phyloP scores from a whole-genome alignment of 1,140 invertebrate species.

The Ridgeia piscesae region DNA sequence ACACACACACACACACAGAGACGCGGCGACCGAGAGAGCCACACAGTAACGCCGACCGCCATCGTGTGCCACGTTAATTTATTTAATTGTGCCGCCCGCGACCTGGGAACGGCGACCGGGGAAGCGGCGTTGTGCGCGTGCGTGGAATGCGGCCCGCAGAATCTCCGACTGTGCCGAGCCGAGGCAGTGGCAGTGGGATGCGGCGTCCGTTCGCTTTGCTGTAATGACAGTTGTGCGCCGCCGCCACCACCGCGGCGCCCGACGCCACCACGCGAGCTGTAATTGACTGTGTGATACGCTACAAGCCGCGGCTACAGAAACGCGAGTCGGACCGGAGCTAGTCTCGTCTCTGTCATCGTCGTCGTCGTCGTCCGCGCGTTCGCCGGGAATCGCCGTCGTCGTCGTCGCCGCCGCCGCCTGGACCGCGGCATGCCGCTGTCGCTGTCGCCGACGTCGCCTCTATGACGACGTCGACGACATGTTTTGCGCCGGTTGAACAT shows the following conservation, averaged over 20 bases:
- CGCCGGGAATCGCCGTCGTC: not conserved
- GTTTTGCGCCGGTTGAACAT: not conserved
- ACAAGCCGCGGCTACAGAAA: not conserved
- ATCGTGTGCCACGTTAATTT: not conserved
- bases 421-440: not conserved
- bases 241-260: no score
- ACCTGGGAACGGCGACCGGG: not conserved
- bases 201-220: not conserved
- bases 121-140: not conserved
- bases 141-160: not conserved
- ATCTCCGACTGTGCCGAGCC: not conserved
- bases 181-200: not conserved
- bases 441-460: not conserved
- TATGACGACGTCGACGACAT: conserved; percentile 3
- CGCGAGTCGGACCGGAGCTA: not conserved
- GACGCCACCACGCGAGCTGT: not conserved
- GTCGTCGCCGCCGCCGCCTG: not conserved
- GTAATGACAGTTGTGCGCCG: not conserved
- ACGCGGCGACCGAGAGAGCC: not conserved
- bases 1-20: not conserved
- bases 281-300: not conserved
- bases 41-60: not conserved
- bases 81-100: not conserved
- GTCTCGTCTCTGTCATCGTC: not conserved
- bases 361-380: not conserved